These are phyloP conservation scores for Oedothorax gibbosus DNA, from an alignment of 1,140 invertebrate genomes.

Conservation along the genomic window DNA sequence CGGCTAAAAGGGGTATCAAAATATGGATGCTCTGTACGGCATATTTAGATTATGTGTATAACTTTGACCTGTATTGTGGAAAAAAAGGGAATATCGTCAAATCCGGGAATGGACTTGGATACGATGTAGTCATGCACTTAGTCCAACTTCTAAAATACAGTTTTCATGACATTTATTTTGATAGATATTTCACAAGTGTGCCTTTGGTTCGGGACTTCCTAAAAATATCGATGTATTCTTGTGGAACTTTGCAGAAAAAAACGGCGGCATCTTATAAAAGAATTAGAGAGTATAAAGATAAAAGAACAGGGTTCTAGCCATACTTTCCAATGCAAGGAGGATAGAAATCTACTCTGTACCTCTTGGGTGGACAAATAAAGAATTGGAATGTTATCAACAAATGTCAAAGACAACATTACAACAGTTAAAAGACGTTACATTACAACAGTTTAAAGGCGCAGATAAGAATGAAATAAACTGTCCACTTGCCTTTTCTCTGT, in stretches of 20 bases:
- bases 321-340: not conserved
- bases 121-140: conserved; percentile 17
- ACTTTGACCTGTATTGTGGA: conserved; percentile 10
- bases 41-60: not conserved
- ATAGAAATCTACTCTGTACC: not conserved
- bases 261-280: not conserved
- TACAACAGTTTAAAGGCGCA: not conserved
- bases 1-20: not conserved
- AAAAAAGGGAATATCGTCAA: not conserved
- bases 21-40: conserved; percentile 17
- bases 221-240: not conserved
- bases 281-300: not conserved
- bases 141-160: not conserved
- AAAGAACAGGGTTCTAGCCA: no score
- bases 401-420: not conserved
- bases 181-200: conserved; percentile 7
- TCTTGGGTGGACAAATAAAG: not conserved
- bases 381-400: not conserved
- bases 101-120: not conserved
- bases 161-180: conserved; percentile 10
- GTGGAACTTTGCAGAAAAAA: no score
- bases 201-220: not conserved
- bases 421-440: not conserved
- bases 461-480: not conserved
- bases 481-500: not conserved